phyloP scores from a whole-genome alignment of 2,888 invertebrate species.

The Dermolepida albohirtum region DNA sequence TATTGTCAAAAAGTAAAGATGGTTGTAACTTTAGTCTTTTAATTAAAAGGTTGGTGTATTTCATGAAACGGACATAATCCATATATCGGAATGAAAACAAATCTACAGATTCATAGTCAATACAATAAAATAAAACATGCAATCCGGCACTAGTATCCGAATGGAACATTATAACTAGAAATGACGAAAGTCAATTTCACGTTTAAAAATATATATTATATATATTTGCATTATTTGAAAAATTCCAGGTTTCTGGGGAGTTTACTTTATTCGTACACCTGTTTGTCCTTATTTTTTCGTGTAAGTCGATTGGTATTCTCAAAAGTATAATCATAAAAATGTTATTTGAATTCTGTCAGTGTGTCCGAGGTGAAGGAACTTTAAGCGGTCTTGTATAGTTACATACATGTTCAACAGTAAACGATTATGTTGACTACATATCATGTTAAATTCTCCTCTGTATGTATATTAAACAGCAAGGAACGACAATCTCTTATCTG shows the following conservation, averaged over 20 bases:
- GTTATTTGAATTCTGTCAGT: slow-evolving; percentile 57
- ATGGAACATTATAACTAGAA: too few species aligned
- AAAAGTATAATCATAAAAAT: slow-evolving; percentile 45
- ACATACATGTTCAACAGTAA: slow-evolving; percentile 41
- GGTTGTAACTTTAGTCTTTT: too few species aligned
- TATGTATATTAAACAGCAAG: slow-evolving; percentile 43
- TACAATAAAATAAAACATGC: too few species aligned
- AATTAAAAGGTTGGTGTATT: too few species aligned
- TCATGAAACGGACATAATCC: too few species aligned
- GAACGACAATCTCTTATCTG: slow-evolving; percentile 37
- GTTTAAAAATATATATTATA: too few species aligned
- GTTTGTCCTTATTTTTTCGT: slow-evolving; percentile 22
- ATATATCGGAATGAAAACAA: too few species aligned
- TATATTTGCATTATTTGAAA: background rate
- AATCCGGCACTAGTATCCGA: too few species aligned
- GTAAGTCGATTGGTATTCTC: slow-evolving; percentile 39
- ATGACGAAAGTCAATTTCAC: too few species aligned
- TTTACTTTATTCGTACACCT: slow-evolving; percentile 8
- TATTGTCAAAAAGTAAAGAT: too few species aligned
- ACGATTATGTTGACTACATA: slow-evolving; percentile 29
- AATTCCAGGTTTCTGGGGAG: slow-evolving; percentile 1
- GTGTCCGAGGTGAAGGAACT: slow-evolving; percentile 57
- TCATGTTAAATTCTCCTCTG: slow-evolving; percentile 33
- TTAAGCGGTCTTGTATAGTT: slow-evolving; percentile 56
- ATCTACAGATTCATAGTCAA: too few species aligned